Percentiles rank a stretch among this genome's conserved stretches.
Conservation (phyloP, 35 echinoderm and acorn worm species). For the Anneissia japonica region DNA sequence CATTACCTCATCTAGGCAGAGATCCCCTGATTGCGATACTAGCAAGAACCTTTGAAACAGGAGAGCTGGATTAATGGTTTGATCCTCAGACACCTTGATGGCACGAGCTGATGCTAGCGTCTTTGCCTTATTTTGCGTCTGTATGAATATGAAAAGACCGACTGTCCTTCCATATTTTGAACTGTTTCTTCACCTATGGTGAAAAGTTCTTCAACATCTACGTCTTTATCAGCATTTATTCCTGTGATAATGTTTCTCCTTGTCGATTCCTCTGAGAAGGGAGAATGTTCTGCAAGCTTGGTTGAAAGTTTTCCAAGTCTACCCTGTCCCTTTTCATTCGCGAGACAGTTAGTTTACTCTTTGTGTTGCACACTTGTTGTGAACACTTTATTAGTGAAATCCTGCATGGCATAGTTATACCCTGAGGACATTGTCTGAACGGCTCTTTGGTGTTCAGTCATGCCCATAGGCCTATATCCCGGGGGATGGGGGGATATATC, state of each 20-base stretch:
- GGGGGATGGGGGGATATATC: too few relatives aligned
- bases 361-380: conserved; percentile 57
- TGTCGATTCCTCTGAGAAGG: background rate
- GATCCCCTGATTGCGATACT: too few relatives aligned
- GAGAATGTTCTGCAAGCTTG: background rate
- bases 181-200: background rate
- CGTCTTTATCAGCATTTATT: background rate
- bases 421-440: background rate
- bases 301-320: background rate
- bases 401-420: conserved; percentile 57
- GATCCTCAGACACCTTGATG: too few relatives aligned
- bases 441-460: background rate
- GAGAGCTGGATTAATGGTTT: too few relatives aligned
- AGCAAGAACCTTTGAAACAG: too few relatives aligned
- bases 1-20: too few relatives aligned
- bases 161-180: background rate
- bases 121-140: too few relatives aligned
- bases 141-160: background rate
- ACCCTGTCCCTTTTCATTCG: background rate
- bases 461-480: too few relatives aligned
- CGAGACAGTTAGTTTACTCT: background rate
- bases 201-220: background rate
- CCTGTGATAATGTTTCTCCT: background rate
- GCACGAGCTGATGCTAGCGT: too few relatives aligned
- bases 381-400: conserved; percentile 34